Conservation (phyloP, 1,140 invertebrate species). For the Camponotus floridanus region DNA sequence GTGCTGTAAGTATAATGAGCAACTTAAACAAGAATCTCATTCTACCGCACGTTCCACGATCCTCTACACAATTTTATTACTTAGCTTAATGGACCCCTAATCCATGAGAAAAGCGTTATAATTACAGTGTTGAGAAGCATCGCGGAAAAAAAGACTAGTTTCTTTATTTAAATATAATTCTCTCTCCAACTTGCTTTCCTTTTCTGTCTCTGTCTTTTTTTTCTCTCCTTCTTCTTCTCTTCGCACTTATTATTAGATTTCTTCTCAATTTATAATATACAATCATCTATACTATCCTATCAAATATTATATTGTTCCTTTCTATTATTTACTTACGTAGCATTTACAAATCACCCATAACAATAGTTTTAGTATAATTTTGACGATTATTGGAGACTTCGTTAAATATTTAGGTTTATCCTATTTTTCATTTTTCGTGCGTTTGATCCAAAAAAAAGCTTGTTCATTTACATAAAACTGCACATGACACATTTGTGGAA, state of each 20-base stretch:
- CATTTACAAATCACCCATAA: background rate
- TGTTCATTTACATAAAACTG: conserved; percentile 44
- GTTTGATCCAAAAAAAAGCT: background rate
- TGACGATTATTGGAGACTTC: background rate
- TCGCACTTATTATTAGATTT: background rate
- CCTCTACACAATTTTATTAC: conserved; percentile 53
- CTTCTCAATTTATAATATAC: background rate
- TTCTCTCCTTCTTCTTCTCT: background rate
- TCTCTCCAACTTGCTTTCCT: background rate
- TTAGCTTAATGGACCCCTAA: conserved; percentile 33
- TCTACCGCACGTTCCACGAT: conserved; percentile 57
- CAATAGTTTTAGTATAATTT: background rate
- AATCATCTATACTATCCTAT: background rate
- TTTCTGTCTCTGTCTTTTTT: background rate
- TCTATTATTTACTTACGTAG: background rate
- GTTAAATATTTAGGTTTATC: conserved; percentile 34
- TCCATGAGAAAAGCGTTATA: conserved; percentile 7
- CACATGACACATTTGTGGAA: conserved; percentile 25
- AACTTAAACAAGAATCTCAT: conserved; percentile 62
- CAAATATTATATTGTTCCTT: background rate
- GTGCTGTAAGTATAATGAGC: conserved; percentile 69
- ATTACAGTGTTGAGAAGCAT: conserved; percentile 12
- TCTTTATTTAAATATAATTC: conserved; percentile 4
- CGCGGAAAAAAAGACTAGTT: background rate
- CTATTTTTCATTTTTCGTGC: background rate